phyloP scores from a whole-genome alignment of 2,797 vertebrate genomes.

The Sebastolobus alascanus region DNA sequence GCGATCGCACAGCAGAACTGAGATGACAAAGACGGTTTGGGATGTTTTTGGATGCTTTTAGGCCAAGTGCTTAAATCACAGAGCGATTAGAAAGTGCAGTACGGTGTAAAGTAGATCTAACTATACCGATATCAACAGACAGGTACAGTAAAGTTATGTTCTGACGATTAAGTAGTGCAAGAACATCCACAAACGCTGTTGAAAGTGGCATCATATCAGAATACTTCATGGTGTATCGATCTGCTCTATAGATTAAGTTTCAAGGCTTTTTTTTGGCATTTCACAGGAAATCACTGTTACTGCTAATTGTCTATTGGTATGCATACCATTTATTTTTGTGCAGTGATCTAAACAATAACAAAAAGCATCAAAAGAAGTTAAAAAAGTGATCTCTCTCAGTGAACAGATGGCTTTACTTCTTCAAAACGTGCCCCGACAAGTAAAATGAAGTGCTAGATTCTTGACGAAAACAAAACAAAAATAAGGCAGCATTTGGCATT shows the following conservation, averaged over 20 bases:
- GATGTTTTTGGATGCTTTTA: conserved; percentile 50
- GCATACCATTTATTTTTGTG: conserved; percentile 68
- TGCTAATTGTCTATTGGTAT: conserved; percentile 62
- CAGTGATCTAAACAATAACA: conserved; percentile 67
- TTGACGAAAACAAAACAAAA: conserved; percentile 65
- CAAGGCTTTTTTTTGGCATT: conserved; percentile 73
- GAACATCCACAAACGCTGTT: conserved; percentile 77
- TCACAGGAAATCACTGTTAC: conserved; percentile 65
- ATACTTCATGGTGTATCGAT: conserved; percentile 76
- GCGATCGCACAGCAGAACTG: conserved; percentile 48
- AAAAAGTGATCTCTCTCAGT: conserved; percentile 24
- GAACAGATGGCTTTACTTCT: conserved; percentile 67
- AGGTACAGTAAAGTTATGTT: conserved; percentile 69
- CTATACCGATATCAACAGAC: conserved; percentile 69
- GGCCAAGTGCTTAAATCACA: conserved; percentile 66
- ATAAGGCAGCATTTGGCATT: conserved; percentile 89
- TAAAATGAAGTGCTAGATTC: conserved; percentile 63
- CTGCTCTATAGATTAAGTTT: conserved; percentile 63
- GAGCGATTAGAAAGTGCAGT: conserved; percentile 74
- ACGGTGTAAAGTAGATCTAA: conserved; percentile 65
- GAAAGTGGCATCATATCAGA: conserved; percentile 75
- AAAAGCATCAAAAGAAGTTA: conserved; percentile 45
- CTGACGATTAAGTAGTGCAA: conserved; percentile 76
- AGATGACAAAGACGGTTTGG: conserved; percentile 37
- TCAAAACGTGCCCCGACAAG: conserved; percentile 32